A percentile compares a stretch with the other conserved stretches of the same genome.
Evolutionary conservation across 1,140 invertebrate genomes (phyloP).

Genomic region (Drosophila lowei): DNA sequence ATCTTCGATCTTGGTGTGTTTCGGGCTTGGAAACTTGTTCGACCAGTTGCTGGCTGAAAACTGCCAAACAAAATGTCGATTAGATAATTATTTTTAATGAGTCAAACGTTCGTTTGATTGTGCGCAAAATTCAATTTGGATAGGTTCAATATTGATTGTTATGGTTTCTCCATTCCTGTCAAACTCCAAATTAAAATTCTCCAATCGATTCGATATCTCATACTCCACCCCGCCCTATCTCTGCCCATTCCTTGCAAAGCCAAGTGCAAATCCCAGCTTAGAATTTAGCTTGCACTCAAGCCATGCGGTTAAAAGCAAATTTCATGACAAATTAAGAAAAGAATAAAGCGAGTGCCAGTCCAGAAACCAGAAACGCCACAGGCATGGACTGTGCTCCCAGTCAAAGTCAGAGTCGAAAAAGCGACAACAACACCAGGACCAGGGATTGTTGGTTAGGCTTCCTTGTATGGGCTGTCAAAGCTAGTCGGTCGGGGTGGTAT

Average conservation of each 20-base stretch:
- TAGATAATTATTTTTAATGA: conserved; percentile 45
- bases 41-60: neutral
- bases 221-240: too few species aligned
- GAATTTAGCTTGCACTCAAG: conserved; percentile 11
- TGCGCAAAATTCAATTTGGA: too few species aligned
- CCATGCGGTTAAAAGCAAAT: conserved; percentile 50
- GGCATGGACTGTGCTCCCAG: too few species aligned
- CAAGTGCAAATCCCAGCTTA: too few species aligned
- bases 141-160: too few species aligned
- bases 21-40: neutral
- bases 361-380: conserved; percentile 9
- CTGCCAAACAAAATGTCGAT: conserved; percentile 34
- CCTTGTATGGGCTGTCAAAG: conserved; percentile 75
- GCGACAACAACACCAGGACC: conserved; percentile 30
- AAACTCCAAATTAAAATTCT: too few species aligned
- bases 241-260: too few species aligned
- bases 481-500: conserved; percentile 25
- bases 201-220: too few species aligned
- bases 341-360: conserved; percentile 25
- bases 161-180: too few species aligned
- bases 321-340: conserved; percentile 71
- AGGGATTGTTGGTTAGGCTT: conserved; percentile 53
- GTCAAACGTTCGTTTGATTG: neutral
- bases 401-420: conserved; percentile 19
- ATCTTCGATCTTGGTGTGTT: conserved; percentile 7